Base-by-base conservation (phyloP, 92 coral and sea anemone species). In the Nematostella vectensis region DNA sequence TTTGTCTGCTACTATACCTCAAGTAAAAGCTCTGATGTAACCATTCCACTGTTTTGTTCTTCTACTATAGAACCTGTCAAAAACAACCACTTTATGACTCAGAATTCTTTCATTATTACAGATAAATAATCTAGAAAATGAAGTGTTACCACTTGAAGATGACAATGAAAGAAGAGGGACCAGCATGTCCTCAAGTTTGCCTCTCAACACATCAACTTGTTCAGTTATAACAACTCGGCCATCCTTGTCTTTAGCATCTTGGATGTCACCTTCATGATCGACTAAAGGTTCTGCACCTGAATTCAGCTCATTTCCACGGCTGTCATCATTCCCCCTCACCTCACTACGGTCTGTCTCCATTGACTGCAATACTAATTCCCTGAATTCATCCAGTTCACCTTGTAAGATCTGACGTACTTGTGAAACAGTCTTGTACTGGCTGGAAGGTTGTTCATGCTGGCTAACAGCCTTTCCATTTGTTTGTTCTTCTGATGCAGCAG, bases 381-480 rank as follows among this genome's bases (percentile, higher is more conserved):
- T 54, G 17, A 66, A 33, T 54, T 27, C 44, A 42, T 42, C 42
- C 19, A 66, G 60, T 66, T 66, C 63, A 17, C 55, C 47, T 33
- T 66, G 38, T 12, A 66, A 33, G 13, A 66, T 23, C 19, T 44
- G 18, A 22, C 57, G 63, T 15, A 33, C 8, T 33, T 33, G 40
- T 33, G 6, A 15, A 15, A 33, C 40, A 33, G 6, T 33, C 8
- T 33, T 33, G 15, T 33, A 6, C 6, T 6, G 8, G 40, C 15
- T 33, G 15, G 6, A 15, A 33, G 40, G 15, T 33, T 33, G 40
- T 6, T 15, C 15, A 6, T 33, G 8, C 40, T 33, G 40, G 40
- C 8, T 33, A 6, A 6, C 40, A 6, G 40, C 6, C 15, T 33
- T 33, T 15, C 15, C 40, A n/a, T n/a, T n/a, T 33, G 40, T 6